A percentile compares a stretch with the other conserved stretches of the same genome.
phyloP scores from a whole-genome alignment of 2,888 invertebrate species.

The Hypomecis atomaria region DNA sequence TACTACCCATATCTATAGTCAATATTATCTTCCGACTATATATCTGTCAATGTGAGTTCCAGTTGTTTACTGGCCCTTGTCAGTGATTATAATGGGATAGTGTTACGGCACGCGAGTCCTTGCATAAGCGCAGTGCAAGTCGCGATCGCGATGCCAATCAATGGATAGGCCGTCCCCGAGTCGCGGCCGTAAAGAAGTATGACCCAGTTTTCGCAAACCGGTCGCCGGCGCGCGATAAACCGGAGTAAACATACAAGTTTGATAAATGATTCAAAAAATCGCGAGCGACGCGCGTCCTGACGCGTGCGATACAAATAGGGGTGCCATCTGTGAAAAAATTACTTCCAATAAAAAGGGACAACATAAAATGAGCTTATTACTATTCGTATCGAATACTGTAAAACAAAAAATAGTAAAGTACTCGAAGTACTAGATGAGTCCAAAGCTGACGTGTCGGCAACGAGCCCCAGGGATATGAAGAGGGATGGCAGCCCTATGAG shows the following conservation, averaged over 20 bases:
- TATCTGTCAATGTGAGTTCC: slow-evolving; percentile 40
- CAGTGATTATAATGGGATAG: slow-evolving; percentile 49
- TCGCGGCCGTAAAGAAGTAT: slow-evolving; percentile 52
- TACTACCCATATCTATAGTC: slow-evolving; percentile 15
- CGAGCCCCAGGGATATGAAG: slow-evolving; percentile 25
- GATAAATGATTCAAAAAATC: slow-evolving; percentile 65
- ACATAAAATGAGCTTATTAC: slow-evolving; percentile 18
- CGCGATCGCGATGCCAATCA: slow-evolving; percentile 46
- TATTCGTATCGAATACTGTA: slow-evolving; percentile 22
- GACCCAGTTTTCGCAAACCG: slow-evolving; percentile 57
- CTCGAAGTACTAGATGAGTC: slow-evolving; percentile 7
- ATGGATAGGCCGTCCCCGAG: slow-evolving; percentile 51
- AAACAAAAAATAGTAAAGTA: slow-evolving; percentile 11
- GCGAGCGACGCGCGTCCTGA: slow-evolving; percentile 47
- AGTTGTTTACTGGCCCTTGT: slow-evolving; percentile 52
- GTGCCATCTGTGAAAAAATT: slow-evolving; percentile 31
- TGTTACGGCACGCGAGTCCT: slow-evolving; percentile 49
- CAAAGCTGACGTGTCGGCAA: slow-evolving; percentile 7
- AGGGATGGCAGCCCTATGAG: slow-evolving; percentile 33
- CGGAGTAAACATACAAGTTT: slow-evolving; percentile 56
- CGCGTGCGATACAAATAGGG: slow-evolving; percentile 35
- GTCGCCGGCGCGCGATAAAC: slow-evolving; percentile 53
- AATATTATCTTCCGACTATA: slow-evolving; percentile 40
- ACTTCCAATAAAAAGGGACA: slow-evolving; percentile 27
- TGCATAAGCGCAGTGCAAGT: slow-evolving; percentile 35